These are phyloP conservation scores for Caenorhabditis brenneri DNA, from an alignment of 1,140 invertebrate genomes.

Conservation along the genomic window DNA sequence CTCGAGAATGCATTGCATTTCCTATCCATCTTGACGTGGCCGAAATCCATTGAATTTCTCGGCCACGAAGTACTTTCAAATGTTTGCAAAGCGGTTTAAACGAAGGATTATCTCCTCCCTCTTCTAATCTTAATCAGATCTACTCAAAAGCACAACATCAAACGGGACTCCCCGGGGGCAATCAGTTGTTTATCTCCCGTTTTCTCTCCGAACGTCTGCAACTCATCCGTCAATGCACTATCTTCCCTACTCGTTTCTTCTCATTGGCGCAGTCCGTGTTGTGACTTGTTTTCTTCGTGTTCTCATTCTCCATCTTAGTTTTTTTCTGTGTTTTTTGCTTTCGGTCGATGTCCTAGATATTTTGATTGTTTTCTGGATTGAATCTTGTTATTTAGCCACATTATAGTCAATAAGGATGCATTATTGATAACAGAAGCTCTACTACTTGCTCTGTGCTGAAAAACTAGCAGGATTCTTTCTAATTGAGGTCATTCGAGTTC, in stretches of 20 bases:
- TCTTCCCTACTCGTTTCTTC: neutral
- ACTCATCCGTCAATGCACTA: neutral
- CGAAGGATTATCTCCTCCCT: too few species aligned
- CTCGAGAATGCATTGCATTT: neutral
- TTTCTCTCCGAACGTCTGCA: neutral
- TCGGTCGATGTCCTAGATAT: neutral
- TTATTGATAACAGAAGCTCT: neutral
- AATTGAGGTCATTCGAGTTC: too few species aligned
- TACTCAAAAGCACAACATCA: neutral
- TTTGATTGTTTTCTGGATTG: constrained; percentile 1
- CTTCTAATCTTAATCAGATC: neutral
- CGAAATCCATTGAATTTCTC: neutral
- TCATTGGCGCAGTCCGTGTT: neutral
- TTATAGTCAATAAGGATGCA: neutral
- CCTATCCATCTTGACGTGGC: neutral
- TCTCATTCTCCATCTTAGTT: constrained; percentile 1
- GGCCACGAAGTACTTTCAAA: neutral
- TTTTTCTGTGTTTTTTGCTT: constrained; percentile 12
- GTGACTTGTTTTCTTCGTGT: constrained; percentile 14
- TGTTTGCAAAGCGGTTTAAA: neutral
- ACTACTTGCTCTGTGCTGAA: too few species aligned
- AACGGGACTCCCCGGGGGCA: neutral
- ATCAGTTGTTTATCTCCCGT: constrained; percentile 29
- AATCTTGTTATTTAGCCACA: neutral
- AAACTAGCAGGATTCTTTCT: too few species aligned